These are phyloP conservation scores for Campoplex capitator DNA, from an alignment of 2,888 invertebrate species.

Conservation along the genomic window DNA sequence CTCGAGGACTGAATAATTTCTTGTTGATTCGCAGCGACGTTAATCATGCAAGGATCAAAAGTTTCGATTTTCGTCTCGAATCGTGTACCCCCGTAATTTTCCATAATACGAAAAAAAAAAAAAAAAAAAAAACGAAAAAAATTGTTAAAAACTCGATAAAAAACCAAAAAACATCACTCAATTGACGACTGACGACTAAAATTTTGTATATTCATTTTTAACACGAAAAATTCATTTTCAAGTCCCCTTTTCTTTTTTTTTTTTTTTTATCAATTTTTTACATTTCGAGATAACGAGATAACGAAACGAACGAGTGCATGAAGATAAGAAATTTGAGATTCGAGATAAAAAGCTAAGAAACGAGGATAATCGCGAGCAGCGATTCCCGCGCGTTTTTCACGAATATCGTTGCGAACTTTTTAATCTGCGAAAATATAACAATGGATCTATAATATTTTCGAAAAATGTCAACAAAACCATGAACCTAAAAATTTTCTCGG, in stretches of 20 bases:
- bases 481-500: neutral
- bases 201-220: neutral
- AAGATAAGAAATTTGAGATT: neutral
- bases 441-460: neutral
- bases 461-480: neutral
- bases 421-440: neutral
- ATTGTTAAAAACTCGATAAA: slow-evolving; percentile 7
- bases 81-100: slow-evolving; percentile 78
- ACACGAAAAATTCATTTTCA: neutral
- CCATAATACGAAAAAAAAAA: slow-evolving; percentile 74
- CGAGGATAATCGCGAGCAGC: neutral
- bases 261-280: neutral
- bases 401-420: neutral
- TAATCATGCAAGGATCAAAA: slow-evolving; percentile 81
- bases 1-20: slow-evolving; percentile 76
- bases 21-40: slow-evolving; percentile 74
- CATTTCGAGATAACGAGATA: neutral
- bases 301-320: neutral
- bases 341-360: neutral
- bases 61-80: slow-evolving; percentile 81
- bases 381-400: neutral
- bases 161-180: neutral
- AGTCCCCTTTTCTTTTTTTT: neutral
- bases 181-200: neutral
- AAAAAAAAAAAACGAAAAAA: neutral